Evolutionary conservation across 2,797 vertebrate genomes (phyloP).

Genomic region (Labroides dimidiatus): DNA sequence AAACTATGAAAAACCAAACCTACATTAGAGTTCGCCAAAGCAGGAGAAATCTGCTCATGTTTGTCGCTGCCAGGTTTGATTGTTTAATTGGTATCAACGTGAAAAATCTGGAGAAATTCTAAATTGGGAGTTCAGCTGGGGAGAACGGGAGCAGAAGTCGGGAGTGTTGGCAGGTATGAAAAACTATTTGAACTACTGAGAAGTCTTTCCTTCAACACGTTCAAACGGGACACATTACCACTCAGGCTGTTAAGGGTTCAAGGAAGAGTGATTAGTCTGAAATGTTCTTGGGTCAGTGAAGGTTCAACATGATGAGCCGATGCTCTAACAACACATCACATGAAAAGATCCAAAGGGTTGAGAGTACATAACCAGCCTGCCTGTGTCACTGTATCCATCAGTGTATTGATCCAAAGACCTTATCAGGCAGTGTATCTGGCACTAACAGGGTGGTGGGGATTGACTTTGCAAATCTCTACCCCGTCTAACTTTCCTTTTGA

Average conservation of each 20-base stretch:
- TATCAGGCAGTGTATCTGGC: slow-evolving; percentile 73
- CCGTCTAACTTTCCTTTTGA: slow-evolving; percentile 64
- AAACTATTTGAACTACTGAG: not conserved
- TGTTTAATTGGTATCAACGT: too few species aligned
- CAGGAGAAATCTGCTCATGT: too few species aligned
- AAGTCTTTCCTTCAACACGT: slow-evolving; percentile 1
- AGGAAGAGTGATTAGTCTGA: slow-evolving; percentile 11
- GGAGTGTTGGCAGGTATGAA: too few species aligned
- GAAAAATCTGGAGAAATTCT: too few species aligned
- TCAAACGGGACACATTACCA: not conserved
- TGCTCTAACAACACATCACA: slow-evolving; percentile 25
- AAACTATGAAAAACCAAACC: not conserved
- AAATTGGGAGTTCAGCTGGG: too few species aligned
- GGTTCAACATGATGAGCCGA: slow-evolving; percentile 14
- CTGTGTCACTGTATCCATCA: slow-evolving; percentile 67
- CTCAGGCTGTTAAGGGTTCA: not conserved
- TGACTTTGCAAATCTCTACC: slow-evolving; percentile 74
- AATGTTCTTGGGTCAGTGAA: slow-evolving; percentile 20
- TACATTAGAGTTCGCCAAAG: too few species aligned
- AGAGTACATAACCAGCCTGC: slow-evolving; percentile 41
- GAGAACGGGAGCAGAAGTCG: too few species aligned
- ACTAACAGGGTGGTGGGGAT: slow-evolving; percentile 66
- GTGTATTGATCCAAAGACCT: slow-evolving; percentile 69
- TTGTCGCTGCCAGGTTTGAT: too few species aligned
- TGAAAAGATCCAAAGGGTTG: slow-evolving; percentile 39